Percentiles rank a stretch among this genome's conserved stretches.
These are phyloP conservation scores for Saguinus midas DNA, from an alignment of 2,113 vertebrate species.

Conservation along the genomic window DNA sequence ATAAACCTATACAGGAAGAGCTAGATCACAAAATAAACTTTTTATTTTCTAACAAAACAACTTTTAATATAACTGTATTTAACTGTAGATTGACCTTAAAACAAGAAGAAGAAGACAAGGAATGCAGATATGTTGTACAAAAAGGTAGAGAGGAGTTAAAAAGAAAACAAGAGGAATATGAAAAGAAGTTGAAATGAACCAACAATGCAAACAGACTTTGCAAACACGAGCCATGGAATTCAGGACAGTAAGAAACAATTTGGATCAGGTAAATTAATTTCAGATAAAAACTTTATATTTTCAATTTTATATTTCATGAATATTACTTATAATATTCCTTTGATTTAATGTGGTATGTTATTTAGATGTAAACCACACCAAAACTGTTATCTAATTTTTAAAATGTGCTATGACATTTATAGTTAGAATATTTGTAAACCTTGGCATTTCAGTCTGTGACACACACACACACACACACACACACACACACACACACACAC, in stretches of 20 bases:
- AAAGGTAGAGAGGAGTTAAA: constrained; percentile 87
- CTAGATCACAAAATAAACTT: not conserved
- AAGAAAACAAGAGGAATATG: constrained; percentile 88
- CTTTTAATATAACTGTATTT: constrained; percentile 43
- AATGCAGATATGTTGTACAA: constrained; percentile 85
- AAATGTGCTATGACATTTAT: not conserved
- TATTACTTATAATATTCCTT: not conserved
- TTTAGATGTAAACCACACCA: not conserved
- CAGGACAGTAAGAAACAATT: constrained; percentile 84
- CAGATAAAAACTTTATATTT: not conserved
- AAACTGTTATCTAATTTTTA: not conserved
- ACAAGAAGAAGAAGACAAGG: constrained; percentile 90
- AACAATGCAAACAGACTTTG: constrained; percentile 87
- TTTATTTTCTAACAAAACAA: not conserved
- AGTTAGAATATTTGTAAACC: not conserved
- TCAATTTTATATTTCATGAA: not conserved
- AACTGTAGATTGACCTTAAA: constrained; percentile 87
- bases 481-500: no score
- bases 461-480: no score
- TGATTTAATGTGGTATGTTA: not conserved
- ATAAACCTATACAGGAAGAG: not conserved
- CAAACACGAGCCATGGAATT: constrained; percentile 89
- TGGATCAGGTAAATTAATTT: constrained; percentile 87
- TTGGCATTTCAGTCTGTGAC: not conserved
- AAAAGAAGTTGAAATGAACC: constrained; percentile 86